phyloP scores from a whole-genome alignment of 2,888 invertebrate species.

The Caenorhabditis macrosperma region DNA sequence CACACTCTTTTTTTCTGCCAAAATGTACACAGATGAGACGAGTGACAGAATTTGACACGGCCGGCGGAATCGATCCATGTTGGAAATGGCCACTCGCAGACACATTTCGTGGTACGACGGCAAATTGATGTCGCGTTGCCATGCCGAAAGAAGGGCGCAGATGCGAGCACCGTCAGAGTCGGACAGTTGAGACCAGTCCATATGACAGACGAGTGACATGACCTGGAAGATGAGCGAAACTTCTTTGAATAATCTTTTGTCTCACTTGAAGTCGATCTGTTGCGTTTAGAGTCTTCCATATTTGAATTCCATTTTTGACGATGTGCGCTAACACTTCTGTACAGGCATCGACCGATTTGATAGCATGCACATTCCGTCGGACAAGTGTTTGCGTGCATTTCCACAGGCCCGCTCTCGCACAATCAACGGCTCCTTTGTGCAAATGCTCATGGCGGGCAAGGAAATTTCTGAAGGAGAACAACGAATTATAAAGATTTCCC shows the following conservation, averaged over 20 bases:
- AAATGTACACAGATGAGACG: slow-evolving; percentile 59
- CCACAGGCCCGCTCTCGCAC: slow-evolving; percentile 54
- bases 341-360: slow-evolving; percentile 11
- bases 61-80: slow-evolving; percentile 43
- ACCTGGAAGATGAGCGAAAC: slow-evolving; percentile 24
- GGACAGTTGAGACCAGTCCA: slow-evolving; percentile 59
- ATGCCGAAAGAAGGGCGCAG: slow-evolving; percentile 53
- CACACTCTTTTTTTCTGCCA: slow-evolving; percentile 33
- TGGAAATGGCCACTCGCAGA: slow-evolving; percentile 47
- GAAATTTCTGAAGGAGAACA: slow-evolving; percentile 50
- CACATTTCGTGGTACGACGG: slow-evolving; percentile 61
- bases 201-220: slow-evolving; percentile 58
- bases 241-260: neutral
- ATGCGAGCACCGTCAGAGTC: slow-evolving; percentile 48
- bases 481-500: neutral
- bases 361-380: slow-evolving; percentile 27
- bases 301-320: slow-evolving; percentile 53
- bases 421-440: slow-evolving; percentile 47
- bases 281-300: slow-evolving; percentile 45
- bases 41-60: slow-evolving; percentile 60
- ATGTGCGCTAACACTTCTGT: slow-evolving; percentile 44
- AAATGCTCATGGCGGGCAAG: slow-evolving; percentile 56
- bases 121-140: slow-evolving; percentile 57
- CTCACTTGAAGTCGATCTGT: slow-evolving; percentile 40
- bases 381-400: slow-evolving; percentile 48